These are phyloP conservation scores for Tetramorium parvispinum DNA, from an alignment of 1,140 invertebrate species.

Conservation along the genomic window DNA sequence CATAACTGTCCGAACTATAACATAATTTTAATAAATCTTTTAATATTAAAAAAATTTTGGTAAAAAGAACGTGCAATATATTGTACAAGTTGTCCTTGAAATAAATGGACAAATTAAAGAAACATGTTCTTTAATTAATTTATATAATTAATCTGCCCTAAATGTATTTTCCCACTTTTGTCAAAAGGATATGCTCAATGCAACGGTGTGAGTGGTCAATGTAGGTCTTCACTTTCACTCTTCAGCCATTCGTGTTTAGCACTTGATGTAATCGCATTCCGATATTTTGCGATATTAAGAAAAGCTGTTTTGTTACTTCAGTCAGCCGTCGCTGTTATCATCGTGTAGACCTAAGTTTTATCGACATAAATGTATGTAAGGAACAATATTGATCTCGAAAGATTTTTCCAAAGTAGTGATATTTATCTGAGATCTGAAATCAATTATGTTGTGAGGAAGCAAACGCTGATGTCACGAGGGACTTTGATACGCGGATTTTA, in stretches of 20 bases:
- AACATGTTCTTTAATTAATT: not conserved
- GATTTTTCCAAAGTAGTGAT: not conserved
- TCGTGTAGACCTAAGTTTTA: too few relatives aligned
- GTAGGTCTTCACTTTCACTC: conserved; percentile 43
- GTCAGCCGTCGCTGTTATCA: not conserved
- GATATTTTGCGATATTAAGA: conserved; percentile 33
- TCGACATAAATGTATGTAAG: not conserved
- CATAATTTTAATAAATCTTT: not conserved
- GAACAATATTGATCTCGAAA: not conserved
- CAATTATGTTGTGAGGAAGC: not conserved
- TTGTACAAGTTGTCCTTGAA: conserved; percentile 14
- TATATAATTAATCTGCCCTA: not conserved
- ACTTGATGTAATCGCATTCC: conserved; percentile 44
- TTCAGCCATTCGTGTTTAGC: not conserved
- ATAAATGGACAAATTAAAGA: conserved; percentile 9
- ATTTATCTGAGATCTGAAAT: not conserved
- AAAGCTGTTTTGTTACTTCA: conserved; percentile 9
- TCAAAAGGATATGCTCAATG: not conserved
- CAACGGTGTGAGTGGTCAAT: not conserved
- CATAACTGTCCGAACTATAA: not conserved
- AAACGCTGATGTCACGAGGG: not conserved
- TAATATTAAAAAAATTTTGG: conserved; percentile 36
- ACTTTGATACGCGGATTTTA: not conserved
- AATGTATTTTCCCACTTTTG: not conserved
- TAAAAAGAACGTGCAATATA: conserved; percentile 9